Percentiles rank a stretch among this genome's conserved stretches.
phyloP scores from a whole-genome alignment of 2,113 vertebrate genomes.

The Fulica atra region DNA sequence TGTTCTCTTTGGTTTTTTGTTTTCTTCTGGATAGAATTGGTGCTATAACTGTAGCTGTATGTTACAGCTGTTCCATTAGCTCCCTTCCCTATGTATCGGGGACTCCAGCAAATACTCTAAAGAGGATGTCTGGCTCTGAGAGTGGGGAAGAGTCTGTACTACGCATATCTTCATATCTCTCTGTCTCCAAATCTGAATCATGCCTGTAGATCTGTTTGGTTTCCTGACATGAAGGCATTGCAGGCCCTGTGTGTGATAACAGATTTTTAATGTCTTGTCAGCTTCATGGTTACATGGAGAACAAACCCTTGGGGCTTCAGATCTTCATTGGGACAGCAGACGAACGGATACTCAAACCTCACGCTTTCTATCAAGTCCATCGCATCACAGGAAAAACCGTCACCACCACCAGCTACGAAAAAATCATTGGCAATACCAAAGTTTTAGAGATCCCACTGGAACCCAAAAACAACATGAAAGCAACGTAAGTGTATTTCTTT shows the following conservation, averaged over 20 bases:
- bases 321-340: constrained; percentile 98
- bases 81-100: background rate
- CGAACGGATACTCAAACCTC: constrained; percentile 94
- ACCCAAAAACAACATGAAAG: constrained; percentile 98
- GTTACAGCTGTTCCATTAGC: background rate
- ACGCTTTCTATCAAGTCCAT: constrained; percentile 98
- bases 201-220: background rate
- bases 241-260: background rate
- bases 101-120: background rate
- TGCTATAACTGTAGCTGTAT: background rate
- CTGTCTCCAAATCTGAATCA: fast-evolving
- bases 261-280: constrained; percentile 52
- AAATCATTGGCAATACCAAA: constrained; percentile 92
- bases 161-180: background rate
- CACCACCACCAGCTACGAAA: constrained; percentile 97
- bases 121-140: background rate
- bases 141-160: background rate
- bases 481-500: constrained; percentile 83
- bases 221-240: background rate
- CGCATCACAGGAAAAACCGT: constrained; percentile 97
- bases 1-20: background rate
- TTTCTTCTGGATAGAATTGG: background rate
- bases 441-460: constrained; percentile 95
- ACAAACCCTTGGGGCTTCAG: constrained; percentile 92
- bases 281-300: constrained; percentile 95